A percentile compares a stretch with the other conserved stretches of the same genome.
These are phyloP conservation scores for Brachymystax lenok DNA, from an alignment of 2,797 vertebrate genomes.

Conservation along the genomic window DNA sequence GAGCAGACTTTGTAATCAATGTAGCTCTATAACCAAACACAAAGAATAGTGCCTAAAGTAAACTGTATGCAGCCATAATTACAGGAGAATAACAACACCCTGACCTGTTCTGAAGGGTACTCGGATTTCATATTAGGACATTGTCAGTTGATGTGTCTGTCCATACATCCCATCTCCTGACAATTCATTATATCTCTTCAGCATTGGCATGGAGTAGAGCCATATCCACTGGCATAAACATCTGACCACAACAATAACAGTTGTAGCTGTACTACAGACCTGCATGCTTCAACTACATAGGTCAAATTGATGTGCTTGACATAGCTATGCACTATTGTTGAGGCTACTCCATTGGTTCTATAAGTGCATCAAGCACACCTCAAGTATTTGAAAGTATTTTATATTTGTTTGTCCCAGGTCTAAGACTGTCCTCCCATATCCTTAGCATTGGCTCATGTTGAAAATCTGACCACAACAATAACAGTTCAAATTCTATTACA, in stretches of 20 bases:
- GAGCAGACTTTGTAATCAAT: constrained; percentile 15
- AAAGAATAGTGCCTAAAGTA: not conserved
- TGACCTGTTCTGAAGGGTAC: not conserved
- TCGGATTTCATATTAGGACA: not conserved
- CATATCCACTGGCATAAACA: not conserved
- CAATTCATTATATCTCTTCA: not conserved
- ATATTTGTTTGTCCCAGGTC: not conserved
- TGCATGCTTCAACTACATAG: not conserved
- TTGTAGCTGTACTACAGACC: not conserved
- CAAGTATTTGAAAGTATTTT: not conserved
- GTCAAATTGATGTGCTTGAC: too few relatives aligned
- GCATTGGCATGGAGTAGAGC: not conserved
- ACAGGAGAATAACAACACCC: constrained; percentile 48
- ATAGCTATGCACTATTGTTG: not conserved
- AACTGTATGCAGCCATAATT: constrained; percentile 30
- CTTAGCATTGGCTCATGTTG: not conserved
- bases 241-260: not conserved
- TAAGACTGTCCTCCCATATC: not conserved
- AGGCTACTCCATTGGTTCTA: not conserved
- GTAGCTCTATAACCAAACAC: not conserved
- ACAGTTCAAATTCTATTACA: not conserved
- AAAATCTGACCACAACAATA: not conserved
- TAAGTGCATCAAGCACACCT: not conserved
- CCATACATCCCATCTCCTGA: not conserved
- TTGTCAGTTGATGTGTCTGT: not conserved